These are phyloP conservation scores for Campylomormyrus tamandua DNA, from an alignment of 2,113 vertebrate species.

Conservation along the genomic window DNA sequence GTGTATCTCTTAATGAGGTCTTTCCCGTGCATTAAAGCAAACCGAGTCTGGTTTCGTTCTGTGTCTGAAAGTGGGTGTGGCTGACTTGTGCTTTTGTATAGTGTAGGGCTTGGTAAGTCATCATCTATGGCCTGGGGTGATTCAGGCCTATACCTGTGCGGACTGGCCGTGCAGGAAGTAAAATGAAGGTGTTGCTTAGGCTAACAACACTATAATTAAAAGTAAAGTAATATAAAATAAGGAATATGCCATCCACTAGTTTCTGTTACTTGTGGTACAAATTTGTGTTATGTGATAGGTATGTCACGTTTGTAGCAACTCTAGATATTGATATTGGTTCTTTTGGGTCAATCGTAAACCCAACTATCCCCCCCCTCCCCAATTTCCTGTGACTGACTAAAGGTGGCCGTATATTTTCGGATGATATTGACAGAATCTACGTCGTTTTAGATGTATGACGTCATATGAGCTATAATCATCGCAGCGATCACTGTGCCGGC, in stretches of 20 bases:
- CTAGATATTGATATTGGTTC: background rate
- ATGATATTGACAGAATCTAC: background rate
- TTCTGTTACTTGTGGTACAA: background rate
- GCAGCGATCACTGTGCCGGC: background rate
- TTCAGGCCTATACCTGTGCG: background rate
- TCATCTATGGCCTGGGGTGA: background rate
- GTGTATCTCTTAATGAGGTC: background rate
- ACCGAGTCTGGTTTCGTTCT: background rate
- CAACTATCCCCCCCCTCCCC: background rate
- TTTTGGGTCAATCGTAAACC: background rate
- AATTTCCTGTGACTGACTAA: background rate
- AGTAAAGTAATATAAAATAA: background rate
- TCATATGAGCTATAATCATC: background rate
- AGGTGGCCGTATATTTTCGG: background rate
- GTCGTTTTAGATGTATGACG: background rate
- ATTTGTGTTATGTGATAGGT: background rate
- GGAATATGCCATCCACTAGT: background rate
- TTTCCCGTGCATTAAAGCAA: background rate
- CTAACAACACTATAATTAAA: background rate
- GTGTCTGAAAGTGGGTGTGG: background rate
- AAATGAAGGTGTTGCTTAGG: background rate
- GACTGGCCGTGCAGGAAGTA: background rate
- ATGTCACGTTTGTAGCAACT: background rate
- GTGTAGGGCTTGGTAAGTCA: background rate
- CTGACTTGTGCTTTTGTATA: background rate